Conservation (phyloP, 2,797 vertebrate genomes). For the Enteromius thamalakanensis region DNA sequence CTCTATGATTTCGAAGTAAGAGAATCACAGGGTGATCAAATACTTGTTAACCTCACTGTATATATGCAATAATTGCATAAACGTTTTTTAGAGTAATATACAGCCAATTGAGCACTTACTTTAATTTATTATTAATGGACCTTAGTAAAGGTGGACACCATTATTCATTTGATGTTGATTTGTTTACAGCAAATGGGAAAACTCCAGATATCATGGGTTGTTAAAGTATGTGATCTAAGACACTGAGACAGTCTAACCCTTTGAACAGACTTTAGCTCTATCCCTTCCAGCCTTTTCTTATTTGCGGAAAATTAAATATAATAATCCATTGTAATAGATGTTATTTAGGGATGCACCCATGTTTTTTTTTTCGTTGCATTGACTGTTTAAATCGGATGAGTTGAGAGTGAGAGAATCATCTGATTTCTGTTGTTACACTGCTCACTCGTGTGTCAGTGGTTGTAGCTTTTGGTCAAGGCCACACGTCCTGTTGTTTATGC, state of each 20-base stretch:
- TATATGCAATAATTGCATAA: no score
- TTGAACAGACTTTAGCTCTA: neutral
- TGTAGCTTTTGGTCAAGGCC: slow-evolving; percentile 14
- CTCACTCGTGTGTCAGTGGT: slow-evolving; percentile 4
- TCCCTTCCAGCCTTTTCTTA: neutral
- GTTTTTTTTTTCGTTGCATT: neutral
- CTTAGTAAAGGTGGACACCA: neutral
- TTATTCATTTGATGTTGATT: neutral
- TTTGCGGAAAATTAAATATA: neutral
- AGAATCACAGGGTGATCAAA: no score
- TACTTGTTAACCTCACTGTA: no score
- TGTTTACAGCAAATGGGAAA: neutral
- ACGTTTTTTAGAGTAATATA: neutral
- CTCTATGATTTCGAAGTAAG: no score
- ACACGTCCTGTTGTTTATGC: slow-evolving; percentile 6
- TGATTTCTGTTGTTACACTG: slow-evolving; percentile 7
- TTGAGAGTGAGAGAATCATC: neutral
- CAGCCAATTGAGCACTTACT: neutral
- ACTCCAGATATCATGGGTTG: neutral
- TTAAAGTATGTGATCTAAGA: neutral
- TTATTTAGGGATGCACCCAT: neutral
- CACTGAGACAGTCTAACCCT: neutral
- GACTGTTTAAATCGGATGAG: neutral
- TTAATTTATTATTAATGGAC: neutral
- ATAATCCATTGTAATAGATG: slow-evolving; percentile 2